These are phyloP conservation scores for Tiaroga cobitis DNA, from an alignment of 2,797 vertebrate genomes.

Conservation along the genomic window DNA sequence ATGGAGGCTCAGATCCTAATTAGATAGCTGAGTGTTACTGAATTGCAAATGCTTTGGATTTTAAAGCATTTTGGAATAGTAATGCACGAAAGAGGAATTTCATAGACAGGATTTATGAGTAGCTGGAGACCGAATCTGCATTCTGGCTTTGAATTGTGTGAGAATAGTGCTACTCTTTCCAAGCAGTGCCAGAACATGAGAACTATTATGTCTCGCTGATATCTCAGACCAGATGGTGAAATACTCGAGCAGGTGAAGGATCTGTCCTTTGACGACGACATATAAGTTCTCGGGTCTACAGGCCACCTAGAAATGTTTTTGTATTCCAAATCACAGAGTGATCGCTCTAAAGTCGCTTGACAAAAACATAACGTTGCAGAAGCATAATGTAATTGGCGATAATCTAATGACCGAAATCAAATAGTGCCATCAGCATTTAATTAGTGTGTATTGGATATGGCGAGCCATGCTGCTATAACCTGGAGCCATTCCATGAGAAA, in stretches of 20 bases:
- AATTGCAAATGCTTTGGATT: conserved; percentile 10
- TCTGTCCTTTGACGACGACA: conserved; percentile 44
- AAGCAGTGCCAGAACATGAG: conserved; percentile 32
- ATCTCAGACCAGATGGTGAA: conserved; percentile 59
- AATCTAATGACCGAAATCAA: conserved; percentile 62
- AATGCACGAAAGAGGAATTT: conserved; percentile 29
- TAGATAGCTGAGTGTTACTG: conserved; percentile 22
- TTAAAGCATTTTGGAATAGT: background rate
- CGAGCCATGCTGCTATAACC: conserved; percentile 48
- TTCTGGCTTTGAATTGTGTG: conserved; percentile 39
- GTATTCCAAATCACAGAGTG: background rate
- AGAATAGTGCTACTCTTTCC: conserved; percentile 31
- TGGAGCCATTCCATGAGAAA: conserved; percentile 54
- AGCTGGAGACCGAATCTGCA: conserved; percentile 40
- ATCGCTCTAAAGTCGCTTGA: conserved; percentile 30
- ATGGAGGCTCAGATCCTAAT: conserved; percentile 31
- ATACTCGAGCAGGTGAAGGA: conserved; percentile 44
- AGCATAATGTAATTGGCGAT: conserved; percentile 49
- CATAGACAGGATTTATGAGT: conserved; percentile 48
- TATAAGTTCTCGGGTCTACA: conserved; percentile 40
- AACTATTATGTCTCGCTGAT: conserved; percentile 44
- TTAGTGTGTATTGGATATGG: conserved; percentile 58
- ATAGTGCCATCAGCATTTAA: conserved; percentile 67
- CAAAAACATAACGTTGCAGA: conserved; percentile 32
- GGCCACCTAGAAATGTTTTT: conserved; percentile 18